Percentiles rank a stretch among this genome's conserved stretches.
Evolutionary conservation across 2,888 invertebrate species (phyloP).

Genomic region (Phania funesta): DNA sequence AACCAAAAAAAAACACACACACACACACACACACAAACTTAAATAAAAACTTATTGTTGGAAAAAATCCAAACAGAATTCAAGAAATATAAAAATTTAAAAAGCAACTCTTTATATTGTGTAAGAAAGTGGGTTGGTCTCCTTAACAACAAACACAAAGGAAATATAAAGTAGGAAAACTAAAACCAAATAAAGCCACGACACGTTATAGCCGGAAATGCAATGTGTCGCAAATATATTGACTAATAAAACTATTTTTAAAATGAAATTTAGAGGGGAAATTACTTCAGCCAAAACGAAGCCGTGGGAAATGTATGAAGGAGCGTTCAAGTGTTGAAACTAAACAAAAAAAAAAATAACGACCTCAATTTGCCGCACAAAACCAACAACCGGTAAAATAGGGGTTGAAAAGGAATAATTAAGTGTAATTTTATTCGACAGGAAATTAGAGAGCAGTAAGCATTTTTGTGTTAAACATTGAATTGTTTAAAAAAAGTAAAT

Average conservation of each 20-base stretch:
- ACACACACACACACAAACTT: too few species aligned
- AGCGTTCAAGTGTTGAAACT: neutral
- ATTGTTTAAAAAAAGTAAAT: too few species aligned
- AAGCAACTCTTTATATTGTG: neutral
- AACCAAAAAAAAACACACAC: too few species aligned
- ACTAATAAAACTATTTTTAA: constrained; percentile 18
- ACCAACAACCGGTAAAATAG: neutral
- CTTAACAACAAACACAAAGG: neutral
- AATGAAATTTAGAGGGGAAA: neutral
- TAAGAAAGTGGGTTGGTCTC: constrained; percentile 5
- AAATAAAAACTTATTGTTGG: too few species aligned
- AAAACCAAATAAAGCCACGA: constrained; percentile 40
- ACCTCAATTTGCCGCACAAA: neutral
- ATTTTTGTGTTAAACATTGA: too few species aligned
- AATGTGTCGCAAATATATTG: constrained; percentile 44
- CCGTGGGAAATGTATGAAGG: neutral
- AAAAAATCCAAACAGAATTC: too few species aligned
- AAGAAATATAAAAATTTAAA: neutral
- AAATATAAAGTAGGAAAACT: neutral
- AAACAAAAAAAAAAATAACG: neutral
- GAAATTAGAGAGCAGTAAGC: neutral
- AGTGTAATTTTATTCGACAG: neutral
- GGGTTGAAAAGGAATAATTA: neutral
- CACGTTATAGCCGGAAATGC: constrained; percentile 59
- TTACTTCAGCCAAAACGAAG: neutral